phyloP scores from a whole-genome alignment of 1,140 invertebrate genomes.

The Zaprionus lachaisei region DNA sequence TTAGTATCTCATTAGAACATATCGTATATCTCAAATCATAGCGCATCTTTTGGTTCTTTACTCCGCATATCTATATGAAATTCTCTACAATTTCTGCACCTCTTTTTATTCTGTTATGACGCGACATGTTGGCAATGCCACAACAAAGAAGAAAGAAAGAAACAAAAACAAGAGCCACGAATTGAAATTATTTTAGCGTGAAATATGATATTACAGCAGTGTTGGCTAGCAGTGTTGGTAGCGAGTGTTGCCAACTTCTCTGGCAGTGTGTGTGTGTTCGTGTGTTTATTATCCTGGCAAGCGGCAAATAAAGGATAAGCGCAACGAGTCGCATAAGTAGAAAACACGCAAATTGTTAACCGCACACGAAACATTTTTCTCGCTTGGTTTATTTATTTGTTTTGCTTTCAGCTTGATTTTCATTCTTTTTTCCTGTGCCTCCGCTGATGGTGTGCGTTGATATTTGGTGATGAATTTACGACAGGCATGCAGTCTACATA shows the following conservation, averaged over 20 bases:
- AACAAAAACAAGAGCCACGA: conserved; percentile 15
- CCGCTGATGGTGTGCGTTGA: conserved; percentile 49
- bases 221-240: conserved; percentile 19
- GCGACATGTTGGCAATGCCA: conserved; percentile 47
- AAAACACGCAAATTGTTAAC: conserved; percentile 52
- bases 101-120: conserved; percentile 10
- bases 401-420: conserved; percentile 19
- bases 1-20: too few relatives aligned
- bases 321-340: conserved; percentile 20
- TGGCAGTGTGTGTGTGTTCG: not conserved
- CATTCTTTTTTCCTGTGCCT: conserved; percentile 26
- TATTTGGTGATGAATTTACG: conserved; percentile 57
- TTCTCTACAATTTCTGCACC: not conserved
- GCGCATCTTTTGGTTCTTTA: not conserved
- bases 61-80: not conserved
- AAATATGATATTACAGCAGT: conserved; percentile 34
- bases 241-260: conserved; percentile 13
- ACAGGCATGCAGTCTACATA: conserved; percentile 46
- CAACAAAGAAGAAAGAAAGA: not conserved
- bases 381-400: conserved; percentile 47
- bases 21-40: not conserved
- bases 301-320: conserved; percentile 17
- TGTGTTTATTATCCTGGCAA: conserved; percentile 17
- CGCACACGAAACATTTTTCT: conserved; percentile 50
- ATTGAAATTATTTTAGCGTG: conserved; percentile 51